These are phyloP conservation scores for Ophioderma brevispina DNA, from an alignment of 35 echinoderm and acorn worm genomes.

Conservation along the genomic window DNA sequence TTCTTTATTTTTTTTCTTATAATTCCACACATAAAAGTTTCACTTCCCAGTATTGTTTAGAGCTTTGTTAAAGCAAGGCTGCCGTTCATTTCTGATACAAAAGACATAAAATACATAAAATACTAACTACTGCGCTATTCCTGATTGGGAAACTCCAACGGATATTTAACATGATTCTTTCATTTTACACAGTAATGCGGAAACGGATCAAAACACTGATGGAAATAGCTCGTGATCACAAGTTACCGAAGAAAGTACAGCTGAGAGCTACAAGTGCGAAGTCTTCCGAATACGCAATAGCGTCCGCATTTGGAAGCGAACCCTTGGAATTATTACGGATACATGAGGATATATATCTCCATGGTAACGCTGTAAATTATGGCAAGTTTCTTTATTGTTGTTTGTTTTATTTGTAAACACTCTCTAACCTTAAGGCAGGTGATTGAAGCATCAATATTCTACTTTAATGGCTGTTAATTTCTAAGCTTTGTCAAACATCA, in stretches of 20 bases:
- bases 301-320: neutral
- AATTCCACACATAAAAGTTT: neutral
- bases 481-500: no score
- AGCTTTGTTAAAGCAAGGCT: neutral
- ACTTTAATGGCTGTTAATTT: no score
- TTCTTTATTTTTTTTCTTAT: neutral
- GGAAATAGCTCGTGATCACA: constrained; percentile 27
- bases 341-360: constrained; percentile 50
- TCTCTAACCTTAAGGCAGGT: no score
- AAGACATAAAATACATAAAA: no score
- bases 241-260: constrained; percentile 37
- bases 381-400: constrained; percentile 53
- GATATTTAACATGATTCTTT: constrained; percentile 1
- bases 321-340: constrained; percentile 26
- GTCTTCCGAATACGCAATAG: neutral
- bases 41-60: neutral
- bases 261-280: neutral
- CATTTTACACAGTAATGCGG: neutral
- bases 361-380: constrained; percentile 66
- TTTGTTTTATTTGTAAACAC: no score
- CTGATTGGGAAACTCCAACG: neutral
- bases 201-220: neutral
- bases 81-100: no score
- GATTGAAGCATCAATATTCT: no score
- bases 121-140: no score